phyloP scores from a whole-genome alignment of 2,113 vertebrate species.

The Sarotherodon lohbergeri region DNA sequence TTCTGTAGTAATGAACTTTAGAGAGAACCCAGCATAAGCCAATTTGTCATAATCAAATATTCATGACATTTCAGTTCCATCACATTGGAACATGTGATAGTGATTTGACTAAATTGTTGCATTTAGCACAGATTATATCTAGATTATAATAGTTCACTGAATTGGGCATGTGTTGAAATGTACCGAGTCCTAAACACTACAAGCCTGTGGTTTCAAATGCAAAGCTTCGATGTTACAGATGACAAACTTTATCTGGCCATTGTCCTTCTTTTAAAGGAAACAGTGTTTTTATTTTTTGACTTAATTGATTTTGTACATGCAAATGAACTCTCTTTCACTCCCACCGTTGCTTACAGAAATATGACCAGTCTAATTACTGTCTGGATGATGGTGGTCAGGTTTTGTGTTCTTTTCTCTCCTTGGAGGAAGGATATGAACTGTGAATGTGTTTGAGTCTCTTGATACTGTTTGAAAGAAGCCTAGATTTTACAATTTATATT shows the following conservation, averaged over 20 bases:
- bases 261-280: neutral
- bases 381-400: slow-evolving; percentile 11
- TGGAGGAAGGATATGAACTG: slow-evolving; percentile 34
- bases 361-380: neutral
- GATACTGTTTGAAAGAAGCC: slow-evolving; percentile 19
- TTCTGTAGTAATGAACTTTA: neutral
- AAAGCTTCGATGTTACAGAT: neutral
- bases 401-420: slow-evolving; percentile 26
- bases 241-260: neutral
- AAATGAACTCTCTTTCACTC: neutral
- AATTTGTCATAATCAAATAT: neutral
- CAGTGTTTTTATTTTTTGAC: neutral
- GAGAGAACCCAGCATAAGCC: neutral
- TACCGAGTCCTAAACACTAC: neutral
- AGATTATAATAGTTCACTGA: neutral
- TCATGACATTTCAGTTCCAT: neutral
- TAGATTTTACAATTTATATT: slow-evolving; percentile 12
- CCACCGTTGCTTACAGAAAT: neutral
- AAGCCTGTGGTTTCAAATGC: neutral
- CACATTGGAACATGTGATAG: neutral
- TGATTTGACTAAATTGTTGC: neutral
- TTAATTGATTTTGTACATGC: slow-evolving; percentile 26
- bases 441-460: slow-evolving; percentile 51
- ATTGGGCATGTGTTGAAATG: neutral
- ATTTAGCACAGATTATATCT: neutral